Percentiles rank a stretch among this genome's conserved stretches.
Evolutionary conservation across 2,888 invertebrate species (phyloP).

Genomic region (Eristalis intricaria): DNA sequence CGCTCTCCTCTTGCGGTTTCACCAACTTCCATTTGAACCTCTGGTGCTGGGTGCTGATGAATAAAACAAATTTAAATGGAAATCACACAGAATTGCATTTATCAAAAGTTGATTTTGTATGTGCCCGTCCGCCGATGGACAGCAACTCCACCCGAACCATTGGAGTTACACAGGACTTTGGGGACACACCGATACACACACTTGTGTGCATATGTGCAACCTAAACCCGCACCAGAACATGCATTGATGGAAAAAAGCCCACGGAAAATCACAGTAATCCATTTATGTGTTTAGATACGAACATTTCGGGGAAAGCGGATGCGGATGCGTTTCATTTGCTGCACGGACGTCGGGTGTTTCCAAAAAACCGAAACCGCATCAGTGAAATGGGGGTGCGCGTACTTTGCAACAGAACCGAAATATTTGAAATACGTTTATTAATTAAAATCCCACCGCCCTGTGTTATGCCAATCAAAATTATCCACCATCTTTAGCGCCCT

Average conservation of each 20-base stretch:
- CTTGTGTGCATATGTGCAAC: neutral
- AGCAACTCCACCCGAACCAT: neutral
- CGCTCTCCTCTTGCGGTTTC: neutral
- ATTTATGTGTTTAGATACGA: neutral
- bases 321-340: neutral
- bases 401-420: neutral
- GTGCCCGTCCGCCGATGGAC: neutral
- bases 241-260: neutral
- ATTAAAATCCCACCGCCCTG: slow-evolving; percentile 28
- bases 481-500: neutral
- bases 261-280: neutral
- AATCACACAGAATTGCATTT: neutral
- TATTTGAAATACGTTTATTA: slow-evolving; percentile 59
- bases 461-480: slow-evolving; percentile 39
- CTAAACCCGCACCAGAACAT: neutral
- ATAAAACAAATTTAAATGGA: slow-evolving; percentile 1
- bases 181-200: neutral
- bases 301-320: neutral
- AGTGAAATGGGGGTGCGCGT: neutral
- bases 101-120: neutral
- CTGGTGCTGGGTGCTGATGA: neutral
- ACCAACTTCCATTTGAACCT: neutral
- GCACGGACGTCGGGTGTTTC: too few species aligned
- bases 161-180: neutral
- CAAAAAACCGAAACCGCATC: too few species aligned